These are phyloP conservation scores for Enteromius paludinosus DNA, from an alignment of 2,797 vertebrate genomes.

Conservation along the genomic window DNA sequence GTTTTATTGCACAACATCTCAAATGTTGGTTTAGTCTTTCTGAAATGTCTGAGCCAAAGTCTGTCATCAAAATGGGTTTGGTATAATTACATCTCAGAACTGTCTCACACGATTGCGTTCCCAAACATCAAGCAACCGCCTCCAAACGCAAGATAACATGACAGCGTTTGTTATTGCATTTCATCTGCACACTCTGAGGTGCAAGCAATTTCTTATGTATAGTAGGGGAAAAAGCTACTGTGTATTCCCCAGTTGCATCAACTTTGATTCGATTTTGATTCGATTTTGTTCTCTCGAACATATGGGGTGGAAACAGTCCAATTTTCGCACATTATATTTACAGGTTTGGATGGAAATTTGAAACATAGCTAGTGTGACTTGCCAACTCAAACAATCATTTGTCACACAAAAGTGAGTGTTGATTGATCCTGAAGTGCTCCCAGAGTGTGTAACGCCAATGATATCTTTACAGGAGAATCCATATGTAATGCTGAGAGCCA, in stretches of 20 bases:
- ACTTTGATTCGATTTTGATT: background rate
- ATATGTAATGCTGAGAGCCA: constrained; percentile 94
- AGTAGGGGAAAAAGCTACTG: background rate
- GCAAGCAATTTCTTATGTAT: background rate
- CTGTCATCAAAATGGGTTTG: constrained; percentile 8
- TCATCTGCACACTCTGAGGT: background rate
- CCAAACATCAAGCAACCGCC: constrained; percentile 3
- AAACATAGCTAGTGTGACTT: background rate
- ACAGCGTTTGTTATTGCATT: constrained; percentile 7
- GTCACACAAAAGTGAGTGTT: background rate
- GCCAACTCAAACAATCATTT: background rate
- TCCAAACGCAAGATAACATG: background rate
- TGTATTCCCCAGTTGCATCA: background rate
- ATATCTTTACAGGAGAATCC: constrained; percentile 92
- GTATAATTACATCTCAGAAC: constrained; percentile 10
- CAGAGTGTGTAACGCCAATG: background rate
- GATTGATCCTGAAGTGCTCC: background rate
- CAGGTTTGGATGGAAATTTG: background rate
- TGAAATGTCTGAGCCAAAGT: background rate
- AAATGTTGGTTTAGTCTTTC: constrained; percentile 5
- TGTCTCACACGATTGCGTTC: background rate
- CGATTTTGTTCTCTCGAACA: background rate
- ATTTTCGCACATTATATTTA: background rate
- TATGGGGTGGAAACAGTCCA: background rate
- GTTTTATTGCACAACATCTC: background rate